Conservation (phyloP, 2,797 vertebrate species). For the Lepilemur ruficaudatus region DNA sequence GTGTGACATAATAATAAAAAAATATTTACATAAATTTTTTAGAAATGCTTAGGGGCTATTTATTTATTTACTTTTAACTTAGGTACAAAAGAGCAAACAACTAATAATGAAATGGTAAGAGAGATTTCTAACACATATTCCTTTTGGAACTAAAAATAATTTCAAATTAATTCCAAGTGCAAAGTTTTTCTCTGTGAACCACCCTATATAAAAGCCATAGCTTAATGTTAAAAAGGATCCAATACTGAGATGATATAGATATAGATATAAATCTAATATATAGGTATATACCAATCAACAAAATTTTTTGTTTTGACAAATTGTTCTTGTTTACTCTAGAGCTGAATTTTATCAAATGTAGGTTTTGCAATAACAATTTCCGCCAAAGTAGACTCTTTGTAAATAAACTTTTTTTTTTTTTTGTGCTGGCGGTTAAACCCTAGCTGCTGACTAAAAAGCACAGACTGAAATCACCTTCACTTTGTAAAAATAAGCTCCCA, state of each 20-base stretch:
- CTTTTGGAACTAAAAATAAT: neutral
- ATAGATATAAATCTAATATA: neutral
- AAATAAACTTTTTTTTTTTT: neutral
- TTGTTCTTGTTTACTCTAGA: neutral
- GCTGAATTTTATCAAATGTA: neutral
- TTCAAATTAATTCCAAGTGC: constrained; percentile 29
- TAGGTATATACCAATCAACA: neutral
- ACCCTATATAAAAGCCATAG: neutral
- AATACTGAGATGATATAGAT: neutral
- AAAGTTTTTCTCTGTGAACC: neutral
- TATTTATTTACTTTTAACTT: neutral
- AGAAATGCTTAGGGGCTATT: neutral
- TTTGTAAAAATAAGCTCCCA: constrained; percentile 24
- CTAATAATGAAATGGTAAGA: neutral
- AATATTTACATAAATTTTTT: neutral
- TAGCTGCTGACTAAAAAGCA: neutral
- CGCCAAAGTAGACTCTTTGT: constrained; percentile 4
- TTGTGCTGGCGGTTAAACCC: neutral
- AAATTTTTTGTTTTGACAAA: neutral
- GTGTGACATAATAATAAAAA: neutral
- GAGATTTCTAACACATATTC: neutral
- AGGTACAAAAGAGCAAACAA: neutral
- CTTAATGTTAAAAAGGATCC: neutral
- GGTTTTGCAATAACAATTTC: neutral
- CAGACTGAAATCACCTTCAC: neutral